Base-by-base conservation (phyloP, 2,888 invertebrate genomes). In the Sepioteuthis lessoniana region DNA sequence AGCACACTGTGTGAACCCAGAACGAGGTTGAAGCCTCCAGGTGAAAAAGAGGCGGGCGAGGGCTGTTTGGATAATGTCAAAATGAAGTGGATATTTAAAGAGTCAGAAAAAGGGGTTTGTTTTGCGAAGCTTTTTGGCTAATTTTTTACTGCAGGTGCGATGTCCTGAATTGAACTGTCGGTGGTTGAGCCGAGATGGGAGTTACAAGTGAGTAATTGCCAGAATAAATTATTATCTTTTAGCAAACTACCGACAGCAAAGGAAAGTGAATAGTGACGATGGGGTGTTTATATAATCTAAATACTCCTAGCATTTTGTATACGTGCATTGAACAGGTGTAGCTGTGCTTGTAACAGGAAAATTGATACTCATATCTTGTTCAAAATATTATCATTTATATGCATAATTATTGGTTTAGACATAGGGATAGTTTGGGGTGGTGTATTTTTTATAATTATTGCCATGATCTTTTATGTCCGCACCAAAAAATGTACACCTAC, bases 141-240 rank as follows among this genome's bases (percentile, higher is more conserved):
- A n/a, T n/a, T 76, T 76, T 76, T 35, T 76, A 10, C 76, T 76
- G 76, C 76, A 76, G 76, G 76, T 76, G 76, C 76, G n/a, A 76
- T 76, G 76, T 76, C 76, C 76, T 76, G n/a, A 76, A 76, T 76
- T 76, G 76, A 76, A 76, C 76, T 76, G 76, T 76, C 76, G 76
- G 76, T 35, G n/a, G 76, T 19, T 76, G 76, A n/a, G 76, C n/a
- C n/a, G n/a, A 35, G 76, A 1, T 35, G n/a, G 76, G 76, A n/a
- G n/a, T n/a, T 76, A 76, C 76, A 76, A 76, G 76, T 76, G 76
- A 76, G 76, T 76, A 76, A 76, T 76, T 76, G 76, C 76, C 76
- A 76, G 76, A 76, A 76, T 76, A 76, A 76, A 76, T 76, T 76
- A 76, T 76, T 76, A 76, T 35, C 35, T 76, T 76, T 76, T n/a